Evolutionary conservation across 2,888 invertebrate genomes (phyloP).

Genomic region (Lasioglossum malachurum): DNA sequence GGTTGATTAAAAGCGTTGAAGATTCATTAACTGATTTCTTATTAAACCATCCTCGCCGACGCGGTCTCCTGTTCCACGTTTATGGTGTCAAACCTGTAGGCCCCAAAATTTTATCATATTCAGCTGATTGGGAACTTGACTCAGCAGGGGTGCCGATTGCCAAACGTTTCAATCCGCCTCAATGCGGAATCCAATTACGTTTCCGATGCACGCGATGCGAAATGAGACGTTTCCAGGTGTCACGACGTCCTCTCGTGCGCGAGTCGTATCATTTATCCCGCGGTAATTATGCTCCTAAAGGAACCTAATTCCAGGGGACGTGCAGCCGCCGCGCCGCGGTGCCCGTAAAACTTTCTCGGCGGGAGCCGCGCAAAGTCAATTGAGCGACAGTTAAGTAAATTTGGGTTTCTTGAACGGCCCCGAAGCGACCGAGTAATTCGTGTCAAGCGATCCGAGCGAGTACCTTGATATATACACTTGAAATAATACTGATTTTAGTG

Average conservation of each 20-base stretch:
- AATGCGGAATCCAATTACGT: conserved; percentile 29
- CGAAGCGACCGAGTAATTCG: conserved; percentile 48
- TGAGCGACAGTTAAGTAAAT: conserved; percentile 56
- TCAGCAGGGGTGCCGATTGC: neutral
- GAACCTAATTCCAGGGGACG: conserved; percentile 40
- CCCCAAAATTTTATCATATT: neutral
- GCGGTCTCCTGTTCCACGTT: neutral
- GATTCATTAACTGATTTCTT: neutral
- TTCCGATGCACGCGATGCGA: conserved; percentile 38
- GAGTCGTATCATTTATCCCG: conserved; percentile 32
- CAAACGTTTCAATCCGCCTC: conserved; percentile 18
- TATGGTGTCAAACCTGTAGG: no score
- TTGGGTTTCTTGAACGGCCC: conserved; percentile 61
- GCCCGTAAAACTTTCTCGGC: conserved; percentile 49
- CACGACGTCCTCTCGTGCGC: neutral
- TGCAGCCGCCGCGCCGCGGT: neutral
- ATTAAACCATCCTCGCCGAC: neutral
- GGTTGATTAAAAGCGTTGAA: neutral
- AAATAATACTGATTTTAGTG: conserved; percentile 35
- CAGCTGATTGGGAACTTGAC: neutral
- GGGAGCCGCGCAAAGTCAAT: conserved; percentile 41
- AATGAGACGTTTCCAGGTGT: conserved; percentile 14
- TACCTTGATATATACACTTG: conserved; percentile 8
- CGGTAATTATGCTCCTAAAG: conserved; percentile 37
- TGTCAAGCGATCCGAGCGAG: conserved; percentile 50